Evolutionary conservation across 2,888 invertebrate genomes (phyloP), one percentile per base, ranked within the genome.

Genomic region (Eupithecia pulchellata): DNA sequence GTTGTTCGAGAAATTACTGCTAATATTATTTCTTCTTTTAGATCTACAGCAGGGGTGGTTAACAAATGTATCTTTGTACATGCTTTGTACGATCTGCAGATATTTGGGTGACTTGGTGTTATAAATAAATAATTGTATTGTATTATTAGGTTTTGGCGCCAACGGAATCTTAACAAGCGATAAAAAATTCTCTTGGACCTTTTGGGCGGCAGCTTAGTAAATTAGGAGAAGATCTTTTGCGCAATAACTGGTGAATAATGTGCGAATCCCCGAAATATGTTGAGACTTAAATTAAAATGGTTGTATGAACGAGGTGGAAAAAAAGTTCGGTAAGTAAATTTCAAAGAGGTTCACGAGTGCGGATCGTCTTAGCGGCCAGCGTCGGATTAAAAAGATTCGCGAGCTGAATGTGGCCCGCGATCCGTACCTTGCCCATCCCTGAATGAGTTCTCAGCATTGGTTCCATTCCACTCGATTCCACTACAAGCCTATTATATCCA

Each of bases 401-500:
- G 42, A 8, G n/a, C 42, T 9, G n/a, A n/a, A n/a, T n/a, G 42
- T 20, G 20, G 0, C 8, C 42, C 20, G 42, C 42, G 20, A 20
- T 0, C 42, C 20, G 20, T 20, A 2, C 42, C 9, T 42, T 47
- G 42, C 2, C n/a, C 20, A 47, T 47, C 20, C 42, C 42, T 47
- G 20, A 20, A 20, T 20, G 0, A 70, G 52, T 6, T 60, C 36
- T 57, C 29, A 73, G 55, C 70, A n/a, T 67, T 65, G 57, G 64
- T 75, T 73, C 13, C 52, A 52, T 52, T 52, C 52, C 52, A 52
- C 25, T 52, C 52, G 52, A 52, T 52, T 52, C 52, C 64, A 72
- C 62, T 71, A 75, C 75, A 74, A 71, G 66, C 52, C 66, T 72
- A 75, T 75, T 75, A 75, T 72, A 69, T 69, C 27, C 27, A 74